Base-by-base conservation (phyloP, 2,888 invertebrate species). In the Drosophila borealis region DNA sequence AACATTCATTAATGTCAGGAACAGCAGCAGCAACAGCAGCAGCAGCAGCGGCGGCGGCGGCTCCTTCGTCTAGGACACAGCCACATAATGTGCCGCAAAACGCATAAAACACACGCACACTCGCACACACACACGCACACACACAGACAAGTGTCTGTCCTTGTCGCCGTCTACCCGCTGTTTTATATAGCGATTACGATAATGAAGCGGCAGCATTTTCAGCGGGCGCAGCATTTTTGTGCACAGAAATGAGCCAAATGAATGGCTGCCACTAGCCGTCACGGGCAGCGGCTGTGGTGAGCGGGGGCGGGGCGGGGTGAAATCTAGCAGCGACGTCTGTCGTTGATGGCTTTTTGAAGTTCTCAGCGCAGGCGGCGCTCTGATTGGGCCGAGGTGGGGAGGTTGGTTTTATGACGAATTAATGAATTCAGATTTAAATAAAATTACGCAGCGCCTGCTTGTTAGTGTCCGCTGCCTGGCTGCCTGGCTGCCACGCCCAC, bases 371-470 rank as follows among this genome's bases (percentile, higher is more conserved):
- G 86, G 80, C 83, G 83, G 88, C 80, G 78, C 77, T 84, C 85
- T 88, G 89, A 90, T 90, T 90, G 90, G 80, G 29, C 29, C 29
- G 8, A 29, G 8, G 29, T 8, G 29, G 78, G 83, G 86, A 89
- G 8, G 29, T 29, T 8, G 78, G 80, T 83, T 89, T 89, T 90
- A 90, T 90, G 89, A 88, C 82, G 89, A 89, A 90, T 88, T 88
- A 88, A 88, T 90, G 89, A 88, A 86, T 89, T 86, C 88, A 89
- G 86, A 88, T 89, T 88, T 90, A 89, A 88, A 89, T 88, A 89
- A 83, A 88, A 90, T 85, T 88, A 82, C 82, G 62, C 71, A 69
- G 73, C 70, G 78, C 70, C 80, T 73, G 88, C 85, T 87, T 81
- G 81, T 79, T 78, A 74, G 74, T 80, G 29, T 29, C 29, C 29